Base-by-base conservation (phyloP, 64 coral and sea anemone genomes). In the Acropora tenuis region DNA sequence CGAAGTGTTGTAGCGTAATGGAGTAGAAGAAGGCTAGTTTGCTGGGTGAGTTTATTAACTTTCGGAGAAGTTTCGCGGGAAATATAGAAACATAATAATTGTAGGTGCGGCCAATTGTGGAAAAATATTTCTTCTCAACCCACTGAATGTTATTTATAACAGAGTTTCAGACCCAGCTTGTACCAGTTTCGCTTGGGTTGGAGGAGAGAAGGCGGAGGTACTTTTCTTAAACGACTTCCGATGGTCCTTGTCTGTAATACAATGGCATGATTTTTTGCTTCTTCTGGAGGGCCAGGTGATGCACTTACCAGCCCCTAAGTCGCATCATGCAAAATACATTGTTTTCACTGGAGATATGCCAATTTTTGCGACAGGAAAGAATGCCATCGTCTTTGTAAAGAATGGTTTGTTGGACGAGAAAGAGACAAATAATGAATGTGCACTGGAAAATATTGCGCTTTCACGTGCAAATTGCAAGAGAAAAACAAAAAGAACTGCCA, bases 141-240 rank as follows among this genome's bases (percentile, higher is more conserved):
- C 77, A 11, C 61, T 90, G 12, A 80, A 11, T 19, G 5, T 13
- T 48, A 47, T 90, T 58, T 90, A 65, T 20, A 10, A 84, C 2
- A 84, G 52, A 2, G 59, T 84, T 66, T 10, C 46, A 2, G 66
- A 84, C 48, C 78, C 88, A 12, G 77, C 88, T 16, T 47, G 76
- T 6, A 48, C 50, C 6, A 67, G 55, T 13, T 90, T 90, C 71
- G 88, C 88, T 11, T 90, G 88, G 88, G 47, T 81, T 68, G 88
- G 88, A 68, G 75, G 55, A 15, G 57, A 90, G 47, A 11, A 79
- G 10, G 78, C 76, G 12, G 74, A 89, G 47, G 17, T 18, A 1
- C 78, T 90, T 40, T 78, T 80, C 47, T 52, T 79, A 48, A 90
- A 90, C 67, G 88, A 90, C 50, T 90, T 90, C 30, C 77, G 77